Percentiles rank a stretch among this genome's conserved stretches.
Evolutionary conservation across 1,140 invertebrate species (phyloP).

Genomic region (Ceratosolen solmsi): DNA sequence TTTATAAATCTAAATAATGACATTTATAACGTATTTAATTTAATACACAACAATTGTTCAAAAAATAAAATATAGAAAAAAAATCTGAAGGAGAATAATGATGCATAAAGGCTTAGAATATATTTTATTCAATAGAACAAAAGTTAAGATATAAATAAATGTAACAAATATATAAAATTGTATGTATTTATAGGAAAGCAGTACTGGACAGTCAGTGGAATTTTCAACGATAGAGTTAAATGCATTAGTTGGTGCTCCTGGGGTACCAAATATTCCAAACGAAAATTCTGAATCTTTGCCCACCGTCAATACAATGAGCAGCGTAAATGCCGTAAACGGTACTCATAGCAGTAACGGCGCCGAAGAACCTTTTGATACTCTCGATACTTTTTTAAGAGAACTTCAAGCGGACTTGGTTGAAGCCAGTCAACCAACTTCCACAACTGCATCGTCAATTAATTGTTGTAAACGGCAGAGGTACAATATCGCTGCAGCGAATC

Average conservation of each 20-base stretch:
- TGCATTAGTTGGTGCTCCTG: constrained; percentile 64
- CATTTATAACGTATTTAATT: not conserved
- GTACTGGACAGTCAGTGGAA: constrained; percentile 67
- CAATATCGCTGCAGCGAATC: constrained; percentile 87
- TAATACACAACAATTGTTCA: too few species aligned
- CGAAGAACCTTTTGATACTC: constrained; percentile 71
- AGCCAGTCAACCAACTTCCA: constrained; percentile 68
- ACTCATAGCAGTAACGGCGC: constrained; percentile 40
- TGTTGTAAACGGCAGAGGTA: constrained; percentile 79
- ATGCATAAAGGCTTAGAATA: too few species aligned
- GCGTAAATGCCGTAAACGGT: not conserved
- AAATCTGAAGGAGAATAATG: too few species aligned
- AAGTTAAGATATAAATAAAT: too few species aligned
- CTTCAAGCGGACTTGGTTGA: constrained; percentile 70
- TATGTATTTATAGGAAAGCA: constrained; percentile 62
- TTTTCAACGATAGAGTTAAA: constrained; percentile 71
- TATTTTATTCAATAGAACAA: too few species aligned
- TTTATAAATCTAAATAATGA: not conserved
- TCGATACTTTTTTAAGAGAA: constrained; percentile 71
- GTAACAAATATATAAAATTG: too few species aligned
- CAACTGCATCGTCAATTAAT: constrained; percentile 66
- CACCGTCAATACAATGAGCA: constrained; percentile 1
- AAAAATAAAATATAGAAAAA: too few species aligned
- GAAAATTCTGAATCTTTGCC: constrained; percentile 60
- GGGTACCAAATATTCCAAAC: constrained; percentile 56